Conservation (phyloP, 1,140 invertebrate genomes). For the Choristoneura fumiferana region DNA sequence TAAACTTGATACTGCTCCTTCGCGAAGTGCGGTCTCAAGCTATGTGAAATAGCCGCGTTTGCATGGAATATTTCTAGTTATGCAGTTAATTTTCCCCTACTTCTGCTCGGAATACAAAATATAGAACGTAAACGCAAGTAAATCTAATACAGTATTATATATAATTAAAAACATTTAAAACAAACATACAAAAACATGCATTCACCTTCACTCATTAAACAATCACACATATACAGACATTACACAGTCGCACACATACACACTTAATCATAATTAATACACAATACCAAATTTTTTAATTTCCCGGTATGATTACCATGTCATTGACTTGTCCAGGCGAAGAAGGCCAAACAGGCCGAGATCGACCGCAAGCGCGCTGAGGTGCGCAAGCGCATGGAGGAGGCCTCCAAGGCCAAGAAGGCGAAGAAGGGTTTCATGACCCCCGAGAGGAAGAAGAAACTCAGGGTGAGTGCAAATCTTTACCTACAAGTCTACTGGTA, state of each 20-base stretch:
- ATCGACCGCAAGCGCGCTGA: conserved; percentile 97
- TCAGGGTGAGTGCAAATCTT: conserved; percentile 89
- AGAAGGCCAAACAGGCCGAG: conserved; percentile 96
- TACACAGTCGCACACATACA: too few species aligned
- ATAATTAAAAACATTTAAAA: too few species aligned
- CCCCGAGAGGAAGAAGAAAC: conserved; percentile 98
- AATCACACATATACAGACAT: conserved; percentile 22
- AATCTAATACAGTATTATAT: too few species aligned
- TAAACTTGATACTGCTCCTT: too few species aligned
- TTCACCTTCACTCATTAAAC: conserved; percentile 13
- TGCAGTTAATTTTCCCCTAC: too few species aligned
- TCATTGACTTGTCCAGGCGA: conserved; percentile 82
- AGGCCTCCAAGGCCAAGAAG: conserved; percentile 96
- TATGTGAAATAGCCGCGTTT: too few species aligned
- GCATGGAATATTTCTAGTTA: too few species aligned
- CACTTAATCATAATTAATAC: too few species aligned
- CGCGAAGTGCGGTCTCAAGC: too few species aligned
- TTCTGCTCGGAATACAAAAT: too few species aligned
- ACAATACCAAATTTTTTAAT: too few species aligned
- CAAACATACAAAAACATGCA: conserved; percentile 20
- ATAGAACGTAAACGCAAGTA: too few species aligned
- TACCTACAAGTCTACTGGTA: neutral
- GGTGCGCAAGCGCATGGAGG: conserved; percentile 96
- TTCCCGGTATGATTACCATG: conserved; percentile 26
- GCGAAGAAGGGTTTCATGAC: conserved; percentile 99